A percentile compares a stretch with the other conserved stretches of the same genome.
phyloP scores from a whole-genome alignment of 1,140 invertebrate species.

The Hylaeus volcanicus region DNA sequence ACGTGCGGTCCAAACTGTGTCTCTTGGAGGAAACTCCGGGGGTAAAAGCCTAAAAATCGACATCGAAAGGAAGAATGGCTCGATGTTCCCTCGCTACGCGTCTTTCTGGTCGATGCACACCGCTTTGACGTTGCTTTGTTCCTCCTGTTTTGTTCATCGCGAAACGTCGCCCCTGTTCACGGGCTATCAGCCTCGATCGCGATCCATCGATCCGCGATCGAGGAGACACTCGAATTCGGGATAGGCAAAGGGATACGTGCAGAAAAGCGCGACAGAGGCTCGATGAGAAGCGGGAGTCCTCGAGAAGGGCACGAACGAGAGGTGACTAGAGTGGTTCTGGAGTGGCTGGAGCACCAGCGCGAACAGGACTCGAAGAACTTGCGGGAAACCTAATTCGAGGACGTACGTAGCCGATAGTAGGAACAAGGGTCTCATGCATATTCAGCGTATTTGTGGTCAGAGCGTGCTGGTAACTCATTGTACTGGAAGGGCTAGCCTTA shows the following conservation, averaged over 20 bases:
- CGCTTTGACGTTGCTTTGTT: background rate
- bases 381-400: slow-evolving; percentile 76
- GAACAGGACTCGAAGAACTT: slow-evolving; percentile 69
- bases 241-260: slow-evolving; percentile 15
- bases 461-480: slow-evolving; percentile 72
- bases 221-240: slow-evolving; percentile 13
- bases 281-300: slow-evolving; percentile 1
- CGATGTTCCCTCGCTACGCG: too few species aligned
- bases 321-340: slow-evolving; percentile 41
- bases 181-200: background rate
- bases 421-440: slow-evolving; percentile 73
- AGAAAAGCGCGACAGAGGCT: slow-evolving; percentile 30
- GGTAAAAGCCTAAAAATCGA: too few species aligned
- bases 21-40: too few species aligned
- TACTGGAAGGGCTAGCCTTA: slow-evolving; percentile 61
- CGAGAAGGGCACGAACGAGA: slow-evolving; percentile 31
- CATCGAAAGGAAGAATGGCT: too few species aligned
- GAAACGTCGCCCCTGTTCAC: background rate
- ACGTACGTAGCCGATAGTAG: slow-evolving; percentile 65
- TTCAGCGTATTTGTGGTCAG: slow-evolving; percentile 76
- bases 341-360: slow-evolving; percentile 67
- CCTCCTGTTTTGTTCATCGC: background rate
- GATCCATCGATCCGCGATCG: slow-evolving; percentile 17
- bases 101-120: background rate
- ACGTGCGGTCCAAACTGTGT: too few species aligned